A percentile compares a stretch with the other conserved stretches of the same genome.
phyloP scores from a whole-genome alignment of 2,888 invertebrate genomes.

The Phorcus lineatus region DNA sequence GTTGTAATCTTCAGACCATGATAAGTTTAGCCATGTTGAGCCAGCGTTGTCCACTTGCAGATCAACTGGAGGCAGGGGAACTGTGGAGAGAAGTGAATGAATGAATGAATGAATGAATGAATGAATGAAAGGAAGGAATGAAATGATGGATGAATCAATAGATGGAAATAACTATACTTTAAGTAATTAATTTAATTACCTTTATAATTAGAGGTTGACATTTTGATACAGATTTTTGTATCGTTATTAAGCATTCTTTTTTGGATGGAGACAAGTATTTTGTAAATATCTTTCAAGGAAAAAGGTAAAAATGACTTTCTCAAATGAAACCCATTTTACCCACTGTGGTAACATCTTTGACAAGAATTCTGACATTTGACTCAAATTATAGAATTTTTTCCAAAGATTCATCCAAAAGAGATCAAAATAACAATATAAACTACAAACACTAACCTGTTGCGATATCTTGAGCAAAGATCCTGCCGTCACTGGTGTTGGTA shows the following conservation, averaged over 20 bases:
- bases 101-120: too few relatives aligned
- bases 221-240: too few relatives aligned
- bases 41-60: slow-evolving; percentile 34
- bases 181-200: neutral
- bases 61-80: slow-evolving; percentile 47
- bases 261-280: too few relatives aligned
- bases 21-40: slow-evolving; percentile 34
- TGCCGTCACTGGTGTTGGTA: slow-evolving; percentile 27
- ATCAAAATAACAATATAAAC: neutral
- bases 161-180: too few relatives aligned
- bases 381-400: neutral
- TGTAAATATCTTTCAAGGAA: too few relatives aligned
- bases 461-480: slow-evolving; percentile 35
- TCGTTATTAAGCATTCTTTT: too few relatives aligned
- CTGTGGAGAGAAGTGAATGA: slow-evolving; percentile 34
- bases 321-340: too few relatives aligned
- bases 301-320: too few relatives aligned
- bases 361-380: neutral
- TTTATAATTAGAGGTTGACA: neutral
- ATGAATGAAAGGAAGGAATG: too few relatives aligned
- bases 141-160: too few relatives aligned
- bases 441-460: slow-evolving; percentile 46
- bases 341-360: neutral
- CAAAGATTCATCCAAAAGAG: neutral
- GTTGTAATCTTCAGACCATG: slow-evolving; percentile 46